These are phyloP conservation scores for Synergus itoensis DNA, from an alignment of 2,888 invertebrate species.

Conservation along the genomic window DNA sequence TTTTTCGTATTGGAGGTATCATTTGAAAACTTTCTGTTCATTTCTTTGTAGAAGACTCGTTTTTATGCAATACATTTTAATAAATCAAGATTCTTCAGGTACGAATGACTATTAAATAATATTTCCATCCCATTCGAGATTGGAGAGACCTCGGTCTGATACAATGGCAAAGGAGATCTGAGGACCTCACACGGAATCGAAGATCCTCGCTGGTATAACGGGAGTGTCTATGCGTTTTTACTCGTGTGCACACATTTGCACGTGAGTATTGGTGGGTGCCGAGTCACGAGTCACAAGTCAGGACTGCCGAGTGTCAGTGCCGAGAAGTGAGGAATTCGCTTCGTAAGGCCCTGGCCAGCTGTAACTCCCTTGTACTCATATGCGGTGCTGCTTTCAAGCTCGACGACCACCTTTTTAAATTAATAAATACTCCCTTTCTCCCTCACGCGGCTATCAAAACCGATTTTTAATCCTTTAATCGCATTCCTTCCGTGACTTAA, in stretches of 20 bases:
- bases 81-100: conserved; percentile 16
- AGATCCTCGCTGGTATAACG: conserved; percentile 27
- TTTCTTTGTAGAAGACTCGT: not conserved
- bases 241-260: not conserved
- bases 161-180: conserved; percentile 27
- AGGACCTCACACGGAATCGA: conserved; percentile 39
- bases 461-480: conserved; percentile 19
- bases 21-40: not conserved
- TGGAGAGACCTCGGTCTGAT: conserved; percentile 12
- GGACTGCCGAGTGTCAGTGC: conserved; percentile 62
- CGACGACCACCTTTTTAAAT: conserved; percentile 17
- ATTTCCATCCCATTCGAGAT: conserved; percentile 18
- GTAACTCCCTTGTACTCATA: conserved; percentile 48
- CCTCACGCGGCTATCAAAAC: conserved; percentile 3
- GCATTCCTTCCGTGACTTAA: not conserved
- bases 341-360: conserved; percentile 66
- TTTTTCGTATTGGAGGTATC: not conserved
- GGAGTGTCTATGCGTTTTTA: conserved; percentile 36
- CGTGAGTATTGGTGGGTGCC: conserved; percentile 54
- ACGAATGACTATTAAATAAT: conserved; percentile 27
- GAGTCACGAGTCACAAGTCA: conserved; percentile 56
- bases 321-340: conserved; percentile 67
- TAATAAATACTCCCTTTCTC: conserved; percentile 11
- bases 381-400: conserved; percentile 51
- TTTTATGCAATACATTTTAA: not conserved